Percentiles rank a stretch among this genome's conserved stretches.
Conservation (phyloP, 2,797 vertebrate species). For the Galagoides demidoff region DNA sequence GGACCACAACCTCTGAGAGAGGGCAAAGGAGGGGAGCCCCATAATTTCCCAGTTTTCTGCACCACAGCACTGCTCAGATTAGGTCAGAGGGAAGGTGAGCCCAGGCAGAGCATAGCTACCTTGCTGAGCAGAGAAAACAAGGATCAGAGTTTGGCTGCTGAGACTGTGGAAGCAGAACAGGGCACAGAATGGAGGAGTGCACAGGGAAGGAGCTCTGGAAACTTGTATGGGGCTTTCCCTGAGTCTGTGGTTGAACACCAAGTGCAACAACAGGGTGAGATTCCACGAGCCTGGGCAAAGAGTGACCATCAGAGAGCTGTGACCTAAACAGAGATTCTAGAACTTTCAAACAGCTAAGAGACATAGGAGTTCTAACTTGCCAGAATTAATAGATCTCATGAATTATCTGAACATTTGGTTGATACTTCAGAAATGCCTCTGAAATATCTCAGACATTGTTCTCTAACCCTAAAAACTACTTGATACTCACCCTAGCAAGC, state of each 20-base stretch:
- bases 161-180: background rate
- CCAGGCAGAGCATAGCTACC: rapidly evolving
- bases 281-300: background rate
- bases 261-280: background rate
- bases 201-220: background rate
- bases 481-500: background rate
- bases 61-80: background rate
- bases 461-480: background rate
- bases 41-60: rapidly evolving
- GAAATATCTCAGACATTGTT: background rate
- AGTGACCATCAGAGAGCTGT: too few relatives aligned
- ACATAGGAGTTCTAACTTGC: background rate
- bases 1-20: background rate
- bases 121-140: background rate
- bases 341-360: background rate
- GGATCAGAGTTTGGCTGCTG: background rate
- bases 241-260: background rate
- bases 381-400: background rate
- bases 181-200: rapidly evolving
- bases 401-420: background rate
- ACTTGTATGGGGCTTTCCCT: background rate
- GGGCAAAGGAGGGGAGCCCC: background rate
- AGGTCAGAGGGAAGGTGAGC: rapidly evolving
- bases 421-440: background rate
- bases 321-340: background rate